Base-by-base conservation (phyloP, 2,797 vertebrate species). In the Bradypodion ventrale region DNA sequence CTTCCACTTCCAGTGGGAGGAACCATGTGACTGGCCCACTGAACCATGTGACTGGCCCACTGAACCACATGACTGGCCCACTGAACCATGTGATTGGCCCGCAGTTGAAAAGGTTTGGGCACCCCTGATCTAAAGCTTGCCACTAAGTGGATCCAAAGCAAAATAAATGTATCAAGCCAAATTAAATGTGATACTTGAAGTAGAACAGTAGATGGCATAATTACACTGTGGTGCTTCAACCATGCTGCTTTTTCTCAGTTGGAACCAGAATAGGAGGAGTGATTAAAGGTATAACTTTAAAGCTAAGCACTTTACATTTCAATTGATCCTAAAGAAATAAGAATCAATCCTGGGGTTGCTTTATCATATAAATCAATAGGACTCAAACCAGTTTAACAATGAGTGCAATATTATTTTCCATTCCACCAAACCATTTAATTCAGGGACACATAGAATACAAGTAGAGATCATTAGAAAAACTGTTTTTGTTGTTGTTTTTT, bases 161-260 rank as follows among this genome's bases (percentile, higher is more conserved):
- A 79, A 79, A 85, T 83, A 81, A 80, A 56, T 27, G 5, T 52
- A 69, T 8, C 56, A 70, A 76, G 29, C 29, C 46, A 83, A 73
- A 42, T 87, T 69, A 86, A 87, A 80, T 85, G 88, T 80, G 74
- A 90, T 91, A 84, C 60, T 78, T 91, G 73, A 90, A 91, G 80
- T 9, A 16, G 0, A 27, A 83, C 90, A 91, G 87, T 77, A 94
- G 92, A 75, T 91, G 93, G 91, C 89, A 87, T 80, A 89, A 90
- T 88, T 86, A 90, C 63, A 52, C 85, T 83, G 70, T 85, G 66
- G 83, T 69, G 66, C 32, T 83, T 83, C 62, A 75, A 6, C 2
- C 74, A 44, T 44, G 5, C 1, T 63, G 1, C 49, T 56, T 85
- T 4, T 2, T 77, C 78, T 60, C 37, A 25, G 29, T 23, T 56